phyloP scores from a whole-genome alignment of 2,797 vertebrate genomes.

The Pseudomugil gertrudae region DNA sequence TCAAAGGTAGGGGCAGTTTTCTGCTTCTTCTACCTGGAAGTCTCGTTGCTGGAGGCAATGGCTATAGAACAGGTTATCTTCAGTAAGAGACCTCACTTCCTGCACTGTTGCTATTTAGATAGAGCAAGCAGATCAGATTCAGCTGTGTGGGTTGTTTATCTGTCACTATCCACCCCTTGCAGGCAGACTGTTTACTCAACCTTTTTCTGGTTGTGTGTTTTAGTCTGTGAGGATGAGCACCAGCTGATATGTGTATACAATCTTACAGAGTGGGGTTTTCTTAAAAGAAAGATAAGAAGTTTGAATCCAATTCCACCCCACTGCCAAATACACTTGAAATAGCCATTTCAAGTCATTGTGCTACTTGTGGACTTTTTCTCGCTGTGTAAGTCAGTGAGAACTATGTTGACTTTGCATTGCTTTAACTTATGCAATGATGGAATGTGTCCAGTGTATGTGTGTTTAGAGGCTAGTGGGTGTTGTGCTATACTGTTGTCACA shows the following conservation, averaged over 20 bases:
- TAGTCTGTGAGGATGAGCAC: conserved; percentile 4
- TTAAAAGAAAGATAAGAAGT: not conserved
- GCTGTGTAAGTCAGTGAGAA: not conserved
- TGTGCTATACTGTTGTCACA: conserved; percentile 16
- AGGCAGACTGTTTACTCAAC: conserved; percentile 25
- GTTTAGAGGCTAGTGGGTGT: conserved; percentile 7
- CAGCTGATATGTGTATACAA: conserved; percentile 1
- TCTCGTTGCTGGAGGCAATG: conserved; percentile 35
- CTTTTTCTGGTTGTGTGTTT: conserved; percentile 23
- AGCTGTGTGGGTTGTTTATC: conserved; percentile 54
- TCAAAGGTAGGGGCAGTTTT: conserved; percentile 15
- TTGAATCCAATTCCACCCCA: conserved; percentile 15
- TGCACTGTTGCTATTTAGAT: conserved; percentile 43
- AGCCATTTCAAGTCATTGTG: not conserved
- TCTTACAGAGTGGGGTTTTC: conserved; percentile 4
- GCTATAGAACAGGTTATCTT: conserved; percentile 34
- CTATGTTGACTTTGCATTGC: not conserved
- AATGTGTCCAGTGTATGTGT: not conserved
- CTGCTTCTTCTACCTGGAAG: conserved; percentile 15
- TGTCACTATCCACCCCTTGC: conserved; percentile 33
- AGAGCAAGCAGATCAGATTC: conserved; percentile 35
- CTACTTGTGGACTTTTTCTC: not conserved
- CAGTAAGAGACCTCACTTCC: conserved; percentile 43
- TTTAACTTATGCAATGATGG: not conserved
- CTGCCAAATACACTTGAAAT: not conserved